Conservation (phyloP, 2,888 invertebrate species). For the Linnaemya tessellans region DNA sequence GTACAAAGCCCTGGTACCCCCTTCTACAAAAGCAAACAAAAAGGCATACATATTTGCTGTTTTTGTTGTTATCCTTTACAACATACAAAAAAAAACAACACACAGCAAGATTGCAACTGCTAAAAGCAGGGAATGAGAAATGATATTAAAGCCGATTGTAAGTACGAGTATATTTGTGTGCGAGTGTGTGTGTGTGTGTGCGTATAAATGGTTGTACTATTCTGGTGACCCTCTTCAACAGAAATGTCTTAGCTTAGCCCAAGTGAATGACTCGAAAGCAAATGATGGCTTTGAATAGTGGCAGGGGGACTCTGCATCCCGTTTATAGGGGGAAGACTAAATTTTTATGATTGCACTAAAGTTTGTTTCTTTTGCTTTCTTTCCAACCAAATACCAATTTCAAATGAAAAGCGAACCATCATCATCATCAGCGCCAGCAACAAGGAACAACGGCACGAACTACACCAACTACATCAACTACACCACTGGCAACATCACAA, state of each 20-base stretch:
- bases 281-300: slow-evolving; percentile 53
- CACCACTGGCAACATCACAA: slow-evolving; percentile 57
- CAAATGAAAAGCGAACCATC: slow-evolving; percentile 68
- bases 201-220: slow-evolving; percentile 8
- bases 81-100: slow-evolving; percentile 4
- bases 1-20: slow-evolving; percentile 46
- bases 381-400: slow-evolving; percentile 66
- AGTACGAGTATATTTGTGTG: neutral
- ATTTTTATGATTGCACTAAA: slow-evolving; percentile 66
- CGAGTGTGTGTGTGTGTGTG: slow-evolving; percentile 19
- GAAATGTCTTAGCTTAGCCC: slow-evolving; percentile 71
- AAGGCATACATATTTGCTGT: slow-evolving; percentile 35
- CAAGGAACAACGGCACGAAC: slow-evolving; percentile 62
- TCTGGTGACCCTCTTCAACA: slow-evolving; percentile 71
- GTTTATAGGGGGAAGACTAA: slow-evolving; percentile 9
- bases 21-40: slow-evolving; percentile 40
- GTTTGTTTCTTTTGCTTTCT: slow-evolving; percentile 3
- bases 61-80: slow-evolving; percentile 46
- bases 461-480: slow-evolving; percentile 50
- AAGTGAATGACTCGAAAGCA: slow-evolving; percentile 70
- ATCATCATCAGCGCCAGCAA: slow-evolving; percentile 63
- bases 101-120: slow-evolving; percentile 47
- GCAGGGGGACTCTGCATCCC: neutral
- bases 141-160: slow-evolving; percentile 13
- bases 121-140: slow-evolving; percentile 28